These are phyloP conservation scores for Microctonus aethiopoides DNA, from an alignment of 2,888 invertebrate species.

Conservation along the genomic window DNA sequence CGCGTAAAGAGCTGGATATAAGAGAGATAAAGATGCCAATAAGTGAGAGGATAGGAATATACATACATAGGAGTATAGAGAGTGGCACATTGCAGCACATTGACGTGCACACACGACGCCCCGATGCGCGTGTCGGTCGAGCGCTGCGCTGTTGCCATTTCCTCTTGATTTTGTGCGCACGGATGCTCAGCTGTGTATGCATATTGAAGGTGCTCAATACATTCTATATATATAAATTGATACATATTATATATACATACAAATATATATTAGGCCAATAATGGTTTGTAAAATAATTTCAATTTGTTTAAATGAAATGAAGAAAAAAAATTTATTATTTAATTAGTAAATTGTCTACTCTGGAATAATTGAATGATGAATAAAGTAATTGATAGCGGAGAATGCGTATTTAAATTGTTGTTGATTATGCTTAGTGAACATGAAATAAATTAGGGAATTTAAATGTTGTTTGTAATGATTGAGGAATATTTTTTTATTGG, in stretches of 20 bases:
- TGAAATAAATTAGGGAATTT: constrained; percentile 1
- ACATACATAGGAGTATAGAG: constrained; percentile 10
- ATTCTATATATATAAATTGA: too few relatives aligned
- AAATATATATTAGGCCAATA: too few relatives aligned
- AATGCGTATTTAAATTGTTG: background rate
- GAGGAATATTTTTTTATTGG: constrained; percentile 45
- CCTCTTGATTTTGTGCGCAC: constrained; percentile 43
- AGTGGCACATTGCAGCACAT: constrained; percentile 15
- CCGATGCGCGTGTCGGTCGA: constrained; percentile 47
- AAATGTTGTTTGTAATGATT: background rate
- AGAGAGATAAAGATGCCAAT: background rate
- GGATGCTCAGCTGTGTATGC: constrained; percentile 54
- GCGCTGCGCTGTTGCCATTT: constrained; percentile 61
- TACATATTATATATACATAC: too few relatives aligned
- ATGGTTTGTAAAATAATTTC: too few relatives aligned
- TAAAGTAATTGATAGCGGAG: too few relatives aligned
- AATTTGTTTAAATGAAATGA: too few relatives aligned
- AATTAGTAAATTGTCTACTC: too few relatives aligned
- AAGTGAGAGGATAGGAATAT: background rate
- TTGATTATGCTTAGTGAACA: too few relatives aligned
- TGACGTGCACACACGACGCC: constrained; percentile 29
- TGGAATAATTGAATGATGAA: too few relatives aligned
- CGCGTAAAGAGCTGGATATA: background rate
- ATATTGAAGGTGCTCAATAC: too few relatives aligned
- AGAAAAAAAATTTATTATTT: too few relatives aligned